Evolutionary conservation across 2,888 invertebrate species (phyloP).

Genomic region (Hydroisotoma schaefferi): DNA sequence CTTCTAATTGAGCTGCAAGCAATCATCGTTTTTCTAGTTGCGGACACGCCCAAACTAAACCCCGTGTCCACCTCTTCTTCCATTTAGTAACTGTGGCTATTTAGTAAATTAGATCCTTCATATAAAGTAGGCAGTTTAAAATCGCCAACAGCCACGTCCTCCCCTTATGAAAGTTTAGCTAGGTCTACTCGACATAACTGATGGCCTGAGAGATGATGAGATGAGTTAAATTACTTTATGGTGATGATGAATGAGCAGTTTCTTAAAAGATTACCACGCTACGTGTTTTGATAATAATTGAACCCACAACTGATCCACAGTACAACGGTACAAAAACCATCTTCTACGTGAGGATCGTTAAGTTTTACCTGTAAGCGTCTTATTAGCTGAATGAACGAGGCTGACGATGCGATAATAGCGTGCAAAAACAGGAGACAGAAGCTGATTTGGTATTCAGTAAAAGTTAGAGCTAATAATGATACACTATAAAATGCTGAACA

Average conservation of each 20-base stretch:
- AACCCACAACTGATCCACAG: background rate
- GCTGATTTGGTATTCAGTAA: slow-evolving; percentile 6
- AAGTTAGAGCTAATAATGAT: slow-evolving; percentile 1
- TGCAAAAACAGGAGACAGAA: no score
- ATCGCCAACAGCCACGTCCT: background rate
- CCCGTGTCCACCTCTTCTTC: slow-evolving; percentile 1
- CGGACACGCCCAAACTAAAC: slow-evolving; percentile 2
- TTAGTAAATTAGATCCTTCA: slow-evolving; percentile 1
- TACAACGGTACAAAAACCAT: background rate
- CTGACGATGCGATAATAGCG: background rate
- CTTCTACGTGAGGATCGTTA: slow-evolving; percentile 26
- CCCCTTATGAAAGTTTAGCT: no score
- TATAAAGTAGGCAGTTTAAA: no score
- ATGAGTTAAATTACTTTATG: background rate
- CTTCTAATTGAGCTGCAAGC: slow-evolving; percentile 1
- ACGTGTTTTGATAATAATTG: background rate
- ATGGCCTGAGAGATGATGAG: background rate
- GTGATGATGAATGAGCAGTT: slow-evolving; percentile 6
- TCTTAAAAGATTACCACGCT: background rate
- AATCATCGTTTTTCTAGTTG: no score
- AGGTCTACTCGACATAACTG: background rate
- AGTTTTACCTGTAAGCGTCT: background rate
- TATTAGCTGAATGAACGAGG: background rate
- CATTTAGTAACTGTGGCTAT: background rate
- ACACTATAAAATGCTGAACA: no score